A percentile compares a stretch with the other conserved stretches of the same genome.
phyloP scores from a whole-genome alignment of 2,888 invertebrate species.

The Teleiodes luculella region DNA sequence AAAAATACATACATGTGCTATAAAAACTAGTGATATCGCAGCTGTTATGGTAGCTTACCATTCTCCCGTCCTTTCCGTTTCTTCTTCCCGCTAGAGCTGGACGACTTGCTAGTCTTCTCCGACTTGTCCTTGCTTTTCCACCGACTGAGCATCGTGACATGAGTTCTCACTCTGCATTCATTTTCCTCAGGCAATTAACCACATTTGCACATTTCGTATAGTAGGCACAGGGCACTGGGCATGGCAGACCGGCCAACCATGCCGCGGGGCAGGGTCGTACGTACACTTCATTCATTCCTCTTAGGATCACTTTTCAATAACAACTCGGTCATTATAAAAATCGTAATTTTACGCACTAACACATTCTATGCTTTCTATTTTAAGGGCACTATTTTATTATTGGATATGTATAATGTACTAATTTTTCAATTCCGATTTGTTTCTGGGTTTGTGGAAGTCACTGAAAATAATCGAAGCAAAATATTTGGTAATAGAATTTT shows the following conservation, averaged over 20 bases:
- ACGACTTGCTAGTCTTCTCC: conserved; percentile 81
- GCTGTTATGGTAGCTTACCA: conserved; percentile 68
- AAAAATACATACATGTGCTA: not conserved
- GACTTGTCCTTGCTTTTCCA: conserved; percentile 92
- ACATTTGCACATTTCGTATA: not conserved
- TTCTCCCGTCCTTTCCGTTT: conserved; percentile 91
- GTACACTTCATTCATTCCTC: too few relatives aligned
- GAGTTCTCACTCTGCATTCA: conserved; percentile 9
- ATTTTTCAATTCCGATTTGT: not conserved
- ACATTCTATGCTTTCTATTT: not conserved
- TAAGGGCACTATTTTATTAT: not conserved
- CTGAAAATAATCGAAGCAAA: not conserved
- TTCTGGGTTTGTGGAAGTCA: not conserved
- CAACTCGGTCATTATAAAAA: too few relatives aligned
- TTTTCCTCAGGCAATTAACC: not conserved
- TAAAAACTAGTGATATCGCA: not conserved
- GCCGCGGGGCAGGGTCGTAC: too few relatives aligned
- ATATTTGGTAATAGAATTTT: too few relatives aligned
- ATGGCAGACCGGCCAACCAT: too few relatives aligned
- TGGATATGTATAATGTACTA: not conserved
- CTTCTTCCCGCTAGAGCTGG: conserved; percentile 83
- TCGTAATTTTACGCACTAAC: too few relatives aligned
- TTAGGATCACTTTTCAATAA: too few relatives aligned
- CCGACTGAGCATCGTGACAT: conserved; percentile 83
- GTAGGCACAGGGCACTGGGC: too few relatives aligned